These are phyloP conservation scores for Drosophila teissieri DNA, from an alignment of 1,140 invertebrate genomes.

Conservation along the genomic window DNA sequence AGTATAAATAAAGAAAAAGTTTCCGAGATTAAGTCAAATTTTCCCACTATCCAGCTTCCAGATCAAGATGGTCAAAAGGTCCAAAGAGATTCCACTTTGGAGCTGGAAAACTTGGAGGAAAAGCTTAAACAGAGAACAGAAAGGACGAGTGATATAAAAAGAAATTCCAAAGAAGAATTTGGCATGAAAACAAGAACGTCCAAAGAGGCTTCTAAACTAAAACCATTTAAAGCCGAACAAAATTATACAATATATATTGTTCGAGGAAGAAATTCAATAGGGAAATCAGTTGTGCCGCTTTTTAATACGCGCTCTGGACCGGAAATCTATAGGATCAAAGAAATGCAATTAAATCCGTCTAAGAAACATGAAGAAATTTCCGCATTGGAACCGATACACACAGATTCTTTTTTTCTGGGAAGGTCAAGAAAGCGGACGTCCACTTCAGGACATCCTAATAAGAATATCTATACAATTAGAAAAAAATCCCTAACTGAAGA, in stretches of 20 bases:
- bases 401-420: background rate
- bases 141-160: background rate
- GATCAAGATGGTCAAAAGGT: background rate
- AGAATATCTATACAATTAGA: too few species aligned
- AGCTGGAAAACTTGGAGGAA: background rate
- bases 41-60: background rate
- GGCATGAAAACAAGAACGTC: background rate
- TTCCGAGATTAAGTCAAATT: background rate
- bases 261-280: conserved; percentile 6
- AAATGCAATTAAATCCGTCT: background rate
- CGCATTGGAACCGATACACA: background rate
- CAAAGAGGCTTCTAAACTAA: background rate
- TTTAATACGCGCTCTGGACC: background rate
- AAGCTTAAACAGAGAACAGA: background rate
- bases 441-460: too few species aligned
- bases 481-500: too few species aligned
- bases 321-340: background rate
- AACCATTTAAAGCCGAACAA: background rate
- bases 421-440: background rate
- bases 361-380: background rate
- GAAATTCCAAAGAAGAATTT: background rate
- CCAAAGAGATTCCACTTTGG: background rate
- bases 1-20: background rate
- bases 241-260: background rate
- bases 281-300: background rate